These are phyloP conservation scores for Bubo scandiacus DNA, from an alignment of 2,113 vertebrate genomes.

Conservation along the genomic window DNA sequence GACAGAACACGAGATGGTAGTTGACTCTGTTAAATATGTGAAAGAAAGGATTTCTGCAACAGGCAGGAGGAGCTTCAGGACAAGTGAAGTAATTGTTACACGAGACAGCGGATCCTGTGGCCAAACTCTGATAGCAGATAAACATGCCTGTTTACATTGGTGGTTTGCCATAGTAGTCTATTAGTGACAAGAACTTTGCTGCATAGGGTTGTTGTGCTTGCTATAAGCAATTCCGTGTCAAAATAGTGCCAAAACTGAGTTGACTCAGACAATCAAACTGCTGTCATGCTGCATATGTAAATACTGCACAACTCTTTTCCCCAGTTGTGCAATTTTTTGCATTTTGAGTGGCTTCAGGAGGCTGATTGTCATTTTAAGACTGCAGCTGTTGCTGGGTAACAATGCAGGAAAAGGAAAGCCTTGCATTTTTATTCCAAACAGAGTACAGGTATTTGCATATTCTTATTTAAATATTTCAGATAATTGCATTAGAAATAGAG, in stretches of 20 bases:
- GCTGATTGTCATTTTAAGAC: background rate
- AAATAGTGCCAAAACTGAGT: background rate
- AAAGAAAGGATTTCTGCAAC: background rate
- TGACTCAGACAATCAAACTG: background rate
- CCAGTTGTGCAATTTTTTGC: background rate
- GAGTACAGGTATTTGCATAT: background rate
- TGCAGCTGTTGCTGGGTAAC: constrained; percentile 38
- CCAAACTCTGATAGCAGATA: background rate
- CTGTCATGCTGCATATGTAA: background rate
- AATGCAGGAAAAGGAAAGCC: background rate
- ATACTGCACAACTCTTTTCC: background rate
- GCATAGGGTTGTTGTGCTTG: background rate
- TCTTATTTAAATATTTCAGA: background rate
- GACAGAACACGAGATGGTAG: background rate
- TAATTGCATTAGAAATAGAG: background rate
- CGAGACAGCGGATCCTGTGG: background rate
- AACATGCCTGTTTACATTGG: background rate
- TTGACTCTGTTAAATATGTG: background rate
- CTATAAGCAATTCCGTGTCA: background rate
- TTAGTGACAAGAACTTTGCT: background rate
- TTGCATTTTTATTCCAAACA: background rate
- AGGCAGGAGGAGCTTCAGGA: background rate
- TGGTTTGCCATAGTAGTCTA: background rate
- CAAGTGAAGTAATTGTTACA: background rate
- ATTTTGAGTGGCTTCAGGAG: constrained; percentile 22